These are phyloP conservation scores for Camptogramma bilineatum DNA, from an alignment of 2,888 invertebrate genomes.

Conservation along the genomic window DNA sequence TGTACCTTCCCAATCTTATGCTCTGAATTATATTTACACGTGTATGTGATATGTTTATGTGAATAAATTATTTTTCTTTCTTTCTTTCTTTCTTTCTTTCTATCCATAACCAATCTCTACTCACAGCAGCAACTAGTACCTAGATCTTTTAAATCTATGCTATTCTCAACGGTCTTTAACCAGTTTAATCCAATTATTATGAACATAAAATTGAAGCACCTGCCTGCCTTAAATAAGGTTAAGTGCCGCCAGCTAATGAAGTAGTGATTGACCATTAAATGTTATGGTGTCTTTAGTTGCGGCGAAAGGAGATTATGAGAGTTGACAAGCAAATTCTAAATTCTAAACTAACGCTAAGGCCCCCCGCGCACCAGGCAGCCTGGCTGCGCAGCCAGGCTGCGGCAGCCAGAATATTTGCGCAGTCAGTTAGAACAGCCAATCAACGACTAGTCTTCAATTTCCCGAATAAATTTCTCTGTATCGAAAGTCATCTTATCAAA, in stretches of 20 bases:
- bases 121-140: neutral
- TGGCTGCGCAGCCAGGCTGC: too few relatives aligned
- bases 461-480: too few relatives aligned
- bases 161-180: neutral
- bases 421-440: too few relatives aligned
- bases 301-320: neutral
- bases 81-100: too few relatives aligned
- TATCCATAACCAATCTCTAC: neutral
- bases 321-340: neutral
- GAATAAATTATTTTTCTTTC: too few relatives aligned
- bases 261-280: slow-evolving; percentile 2
- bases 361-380: too few relatives aligned
- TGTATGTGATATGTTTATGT: too few relatives aligned
- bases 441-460: too few relatives aligned
- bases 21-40: too few relatives aligned
- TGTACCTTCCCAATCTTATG: too few relatives aligned
- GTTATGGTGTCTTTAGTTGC: slow-evolving; percentile 1
- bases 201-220: neutral
- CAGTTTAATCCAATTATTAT: neutral
- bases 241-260: neutral
- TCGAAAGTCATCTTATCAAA: too few relatives aligned
- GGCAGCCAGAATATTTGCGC: too few relatives aligned
- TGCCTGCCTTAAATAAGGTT: neutral
- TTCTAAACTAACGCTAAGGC: neutral
- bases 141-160: neutral